Conservation (phyloP, 2,888 invertebrate species). For the Graphium colonna region DNA sequence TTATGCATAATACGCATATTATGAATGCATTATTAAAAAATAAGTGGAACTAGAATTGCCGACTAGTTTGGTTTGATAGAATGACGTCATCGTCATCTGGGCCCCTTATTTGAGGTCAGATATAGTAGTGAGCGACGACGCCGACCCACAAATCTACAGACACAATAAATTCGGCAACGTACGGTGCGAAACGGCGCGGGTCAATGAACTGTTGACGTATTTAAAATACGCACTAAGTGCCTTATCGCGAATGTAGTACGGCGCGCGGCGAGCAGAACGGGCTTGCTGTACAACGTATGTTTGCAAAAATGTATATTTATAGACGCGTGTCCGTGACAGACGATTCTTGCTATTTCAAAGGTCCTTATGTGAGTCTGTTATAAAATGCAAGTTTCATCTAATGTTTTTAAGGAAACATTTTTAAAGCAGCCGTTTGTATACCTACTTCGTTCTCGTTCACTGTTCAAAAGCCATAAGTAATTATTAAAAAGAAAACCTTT, state of each 20-base stretch:
- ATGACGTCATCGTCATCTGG: constrained; percentile 70
- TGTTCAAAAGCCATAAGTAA: constrained; percentile 13
- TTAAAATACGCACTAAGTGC: constrained; percentile 74
- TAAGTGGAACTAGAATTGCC: constrained; percentile 68
- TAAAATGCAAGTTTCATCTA: not conserved
- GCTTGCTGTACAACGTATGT: constrained; percentile 58
- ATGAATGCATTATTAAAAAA: constrained; percentile 52
- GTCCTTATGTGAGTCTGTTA: constrained; percentile 44
- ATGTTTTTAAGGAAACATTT: constrained; percentile 23
- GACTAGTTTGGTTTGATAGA: constrained; percentile 59
- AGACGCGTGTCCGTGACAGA: constrained; percentile 66
- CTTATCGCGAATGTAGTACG: constrained; percentile 75
- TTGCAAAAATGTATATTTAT: constrained; percentile 71
- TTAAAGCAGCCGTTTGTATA: constrained; percentile 20
- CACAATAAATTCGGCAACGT: constrained; percentile 76
- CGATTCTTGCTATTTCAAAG: constrained; percentile 63
- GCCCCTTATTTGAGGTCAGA: constrained; percentile 71
- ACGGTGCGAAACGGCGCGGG: constrained; percentile 66
- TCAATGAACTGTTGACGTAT: constrained; percentile 78
- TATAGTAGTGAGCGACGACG: constrained; percentile 47
- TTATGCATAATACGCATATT: constrained; percentile 62
- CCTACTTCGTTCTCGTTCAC: constrained; percentile 7
- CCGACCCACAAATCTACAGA: constrained; percentile 79
- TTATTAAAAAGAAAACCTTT: constrained; percentile 16
- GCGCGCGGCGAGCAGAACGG: constrained; percentile 56